phyloP scores from a whole-genome alignment of 1,140 invertebrate genomes.

The Aphis craccivora region DNA sequence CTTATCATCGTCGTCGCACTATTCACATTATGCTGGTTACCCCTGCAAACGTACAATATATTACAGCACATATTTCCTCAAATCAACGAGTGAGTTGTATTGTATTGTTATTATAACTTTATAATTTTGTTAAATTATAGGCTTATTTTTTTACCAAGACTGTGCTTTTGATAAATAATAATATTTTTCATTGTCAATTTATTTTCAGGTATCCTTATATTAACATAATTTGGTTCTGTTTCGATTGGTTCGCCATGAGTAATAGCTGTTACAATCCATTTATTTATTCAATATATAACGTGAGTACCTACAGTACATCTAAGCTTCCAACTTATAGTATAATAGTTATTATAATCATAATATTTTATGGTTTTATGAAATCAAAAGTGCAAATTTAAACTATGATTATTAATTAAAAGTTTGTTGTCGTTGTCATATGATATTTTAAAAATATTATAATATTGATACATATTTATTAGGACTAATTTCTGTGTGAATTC shows the following conservation, averaged over 20 bases:
- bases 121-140: neutral
- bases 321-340: neutral
- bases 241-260: conserved; percentile 86
- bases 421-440: neutral
- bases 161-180: neutral
- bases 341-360: neutral
- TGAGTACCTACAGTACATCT: conserved; percentile 68
- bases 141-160: neutral
- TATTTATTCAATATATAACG: conserved; percentile 86
- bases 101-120: neutral
- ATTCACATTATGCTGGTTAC: conserved; percentile 82
- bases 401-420: neutral
- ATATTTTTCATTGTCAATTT: neutral
- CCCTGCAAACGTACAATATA: conserved; percentile 78
- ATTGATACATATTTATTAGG: neutral
- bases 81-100: conserved; percentile 73
- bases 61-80: conserved; percentile 73
- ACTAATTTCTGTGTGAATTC: neutral
- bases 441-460: neutral
- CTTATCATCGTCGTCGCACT: conserved; percentile 79
- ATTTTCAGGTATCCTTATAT: conserved; percentile 74
- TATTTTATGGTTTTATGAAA: neutral
- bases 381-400: neutral
- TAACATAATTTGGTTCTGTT: conserved; percentile 81
- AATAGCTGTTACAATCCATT: conserved; percentile 88